Conservation (phyloP, 1,140 invertebrate species). For the Macrostomum lignano region DNA sequence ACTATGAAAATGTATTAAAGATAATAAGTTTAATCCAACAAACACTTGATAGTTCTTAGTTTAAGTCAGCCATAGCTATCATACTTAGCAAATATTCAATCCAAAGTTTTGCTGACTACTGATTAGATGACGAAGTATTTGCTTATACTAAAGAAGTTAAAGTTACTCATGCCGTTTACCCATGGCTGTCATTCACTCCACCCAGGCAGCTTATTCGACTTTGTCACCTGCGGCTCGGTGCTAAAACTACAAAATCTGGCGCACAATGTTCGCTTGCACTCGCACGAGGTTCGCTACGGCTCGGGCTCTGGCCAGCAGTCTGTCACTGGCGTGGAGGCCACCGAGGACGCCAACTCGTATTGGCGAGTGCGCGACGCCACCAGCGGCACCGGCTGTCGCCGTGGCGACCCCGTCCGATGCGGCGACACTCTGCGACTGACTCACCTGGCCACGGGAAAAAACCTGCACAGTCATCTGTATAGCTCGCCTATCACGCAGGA, state of each 20-base stretch:
- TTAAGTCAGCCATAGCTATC: too few relatives aligned
- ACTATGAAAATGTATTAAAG: too few relatives aligned
- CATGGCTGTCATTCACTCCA: too few relatives aligned
- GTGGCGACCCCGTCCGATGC: slow-evolving; percentile 55
- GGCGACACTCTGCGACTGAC: slow-evolving; percentile 53
- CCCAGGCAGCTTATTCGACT: too few relatives aligned
- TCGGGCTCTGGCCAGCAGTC: slow-evolving; percentile 92
- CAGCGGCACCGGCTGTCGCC: too few relatives aligned
- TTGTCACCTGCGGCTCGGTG: slow-evolving; percentile 76
- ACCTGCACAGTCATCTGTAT: slow-evolving; percentile 84
- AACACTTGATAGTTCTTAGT: too few relatives aligned
- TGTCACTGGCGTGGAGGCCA: slow-evolving; percentile 59
- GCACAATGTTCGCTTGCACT: slow-evolving; percentile 59
- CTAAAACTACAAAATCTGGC: slow-evolving; percentile 64
- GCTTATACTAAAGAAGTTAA: too few relatives aligned
- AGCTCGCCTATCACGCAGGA: slow-evolving; percentile 65
- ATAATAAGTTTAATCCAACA: too few relatives aligned
- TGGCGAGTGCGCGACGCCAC: slow-evolving; percentile 39
- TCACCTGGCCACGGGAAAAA: slow-evolving; percentile 59
- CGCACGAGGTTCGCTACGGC: slow-evolving; percentile 94
- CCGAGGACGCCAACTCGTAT: slow-evolving; percentile 85
- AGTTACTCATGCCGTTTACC: too few relatives aligned
- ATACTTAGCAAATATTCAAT: too few relatives aligned
- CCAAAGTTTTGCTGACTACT: too few relatives aligned
- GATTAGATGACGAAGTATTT: too few relatives aligned